phyloP scores from a whole-genome alignment of 2,888 invertebrate genomes.

The Zele albiditarsus region DNA sequence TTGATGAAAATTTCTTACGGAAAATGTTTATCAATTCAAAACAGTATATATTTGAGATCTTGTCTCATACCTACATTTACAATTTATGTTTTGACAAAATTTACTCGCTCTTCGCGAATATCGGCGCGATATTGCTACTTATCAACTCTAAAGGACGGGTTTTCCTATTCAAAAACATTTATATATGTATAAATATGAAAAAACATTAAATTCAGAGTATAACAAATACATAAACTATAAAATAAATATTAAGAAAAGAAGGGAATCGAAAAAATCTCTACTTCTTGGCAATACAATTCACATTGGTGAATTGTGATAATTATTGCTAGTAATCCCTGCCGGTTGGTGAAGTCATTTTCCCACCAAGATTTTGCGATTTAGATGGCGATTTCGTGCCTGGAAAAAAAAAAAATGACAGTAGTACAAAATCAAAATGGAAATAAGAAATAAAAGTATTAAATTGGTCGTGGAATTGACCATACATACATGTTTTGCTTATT shows the following conservation, averaged over 20 bases:
- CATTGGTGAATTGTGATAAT: conserved; percentile 44
- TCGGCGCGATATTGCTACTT: conserved; percentile 35
- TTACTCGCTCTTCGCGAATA: not conserved
- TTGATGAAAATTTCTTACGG: conserved; percentile 1
- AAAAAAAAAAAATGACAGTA: conserved; percentile 24
- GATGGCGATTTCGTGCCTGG: conserved; percentile 69
- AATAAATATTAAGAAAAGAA: conserved; percentile 53
- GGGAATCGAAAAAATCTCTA: conserved; percentile 49
- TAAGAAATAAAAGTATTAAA: not conserved
- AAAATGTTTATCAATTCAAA: conserved; percentile 8
- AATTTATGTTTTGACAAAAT: not conserved
- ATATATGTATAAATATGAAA: conserved; percentile 63
- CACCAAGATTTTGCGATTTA: conserved; percentile 66
- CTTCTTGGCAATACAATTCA: conserved; percentile 45
- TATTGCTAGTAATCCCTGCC: conserved; percentile 66
- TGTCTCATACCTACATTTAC: not conserved
- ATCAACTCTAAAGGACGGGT: conserved; percentile 62
- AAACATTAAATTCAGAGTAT: conserved; percentile 58
- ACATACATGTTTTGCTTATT: conserved; percentile 64
- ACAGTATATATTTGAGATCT: conserved; percentile 11
- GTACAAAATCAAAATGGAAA: not conserved
- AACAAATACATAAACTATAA: conserved; percentile 64
- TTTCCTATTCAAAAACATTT: conserved; percentile 48
- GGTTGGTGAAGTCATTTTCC: conserved; percentile 68
- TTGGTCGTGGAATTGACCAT: not conserved